Base-by-base conservation (phyloP, 1,140 invertebrate genomes). In the Pteromalus puparum region DNA sequence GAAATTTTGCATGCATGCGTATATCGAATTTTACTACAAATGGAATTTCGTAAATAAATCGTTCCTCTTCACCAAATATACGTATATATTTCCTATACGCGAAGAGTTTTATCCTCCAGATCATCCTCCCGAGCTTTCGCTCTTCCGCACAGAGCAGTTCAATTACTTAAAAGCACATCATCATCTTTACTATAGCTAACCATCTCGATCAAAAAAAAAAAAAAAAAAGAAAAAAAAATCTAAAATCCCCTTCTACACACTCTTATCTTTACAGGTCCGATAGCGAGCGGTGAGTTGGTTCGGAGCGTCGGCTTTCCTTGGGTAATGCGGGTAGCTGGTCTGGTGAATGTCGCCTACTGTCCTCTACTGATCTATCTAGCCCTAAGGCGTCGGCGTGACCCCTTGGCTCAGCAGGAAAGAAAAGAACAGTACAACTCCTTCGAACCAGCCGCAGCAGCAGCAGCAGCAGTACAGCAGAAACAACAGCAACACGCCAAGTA, bases 221-320 rank as follows among this genome's bases (percentile, higher is more conserved):
- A 48, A 48, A 13, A 48, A 1, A 21, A 53, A 53, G 5, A n/a
- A 5, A 61, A 61, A 53, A 6, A 18, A 4, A n/a, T 21, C 18
- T 21, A 61, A 61, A 21, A 21, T 0, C 5, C 18, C 48, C 4
- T 18, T 0, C 48, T 7, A 42, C 48, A 21, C 48, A 18, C 18
- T 61, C 21, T 61, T 61, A n/a, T 61, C 53, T 79, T 82, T 91
- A 70, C 87, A 96, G 96, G 96, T 84, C 96, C 96, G 7, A 93
- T 97, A 67, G 89, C 95, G 68, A 96, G 96, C 38, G 95, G 96
- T 9, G 94, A 96, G 89, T 89, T 96, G 87, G 95, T 96, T 0
- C 93, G 94, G 86, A 88, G 91, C n/a, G 93, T 97, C 81, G 96
- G 96, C 78, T 97, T 97, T 89, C 93, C 95, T 38, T 96, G 95